Percentiles rank a stretch among this genome's conserved stretches.
Evolutionary conservation across 2,797 vertebrate species (phyloP).

Genomic region (Syndactyla subalaris): DNA sequence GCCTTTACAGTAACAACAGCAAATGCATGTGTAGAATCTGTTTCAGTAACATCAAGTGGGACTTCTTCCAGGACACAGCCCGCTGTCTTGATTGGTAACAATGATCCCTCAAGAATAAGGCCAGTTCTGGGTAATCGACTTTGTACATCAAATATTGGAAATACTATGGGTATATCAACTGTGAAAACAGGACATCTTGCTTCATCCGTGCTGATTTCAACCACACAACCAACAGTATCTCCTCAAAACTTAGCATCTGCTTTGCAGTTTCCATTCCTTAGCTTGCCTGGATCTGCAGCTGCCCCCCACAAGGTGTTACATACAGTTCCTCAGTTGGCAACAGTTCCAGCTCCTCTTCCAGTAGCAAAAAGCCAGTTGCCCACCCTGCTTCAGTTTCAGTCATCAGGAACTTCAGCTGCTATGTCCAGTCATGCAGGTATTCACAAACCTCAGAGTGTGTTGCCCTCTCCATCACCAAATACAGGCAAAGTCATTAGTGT

Average conservation of each 20-base stretch:
- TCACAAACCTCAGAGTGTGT: constrained; percentile 65
- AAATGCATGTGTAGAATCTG: constrained; percentile 66
- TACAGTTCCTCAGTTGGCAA: constrained; percentile 58
- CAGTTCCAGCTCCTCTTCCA: constrained; percentile 50
- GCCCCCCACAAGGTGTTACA: constrained; percentile 53
- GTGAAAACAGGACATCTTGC: constrained; percentile 85
- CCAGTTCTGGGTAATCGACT: constrained; percentile 65
- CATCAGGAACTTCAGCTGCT: constrained; percentile 67
- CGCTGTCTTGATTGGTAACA: constrained; percentile 69
- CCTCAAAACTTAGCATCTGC: constrained; percentile 76
- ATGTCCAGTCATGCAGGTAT: constrained; percentile 66
- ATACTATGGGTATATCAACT: constrained; percentile 80
- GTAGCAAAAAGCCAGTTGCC: constrained; percentile 71
- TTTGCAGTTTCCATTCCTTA: constrained; percentile 74
- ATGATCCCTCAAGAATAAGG: constrained; percentile 68
- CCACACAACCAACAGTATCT: constrained; percentile 74
- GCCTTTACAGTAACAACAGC: constrained; percentile 61
- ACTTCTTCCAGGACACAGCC: constrained; percentile 33
- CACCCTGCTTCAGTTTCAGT: constrained; percentile 67
- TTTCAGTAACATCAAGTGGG: constrained; percentile 67
- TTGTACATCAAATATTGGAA: constrained; percentile 71
- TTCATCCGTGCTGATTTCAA: constrained; percentile 84
- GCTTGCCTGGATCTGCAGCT: constrained; percentile 66
- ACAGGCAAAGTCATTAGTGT: constrained; percentile 65
- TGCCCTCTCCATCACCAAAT: constrained; percentile 53